phyloP scores from a whole-genome alignment of 2,113 vertebrate genomes.

The Galemys pyrenaicus region DNA sequence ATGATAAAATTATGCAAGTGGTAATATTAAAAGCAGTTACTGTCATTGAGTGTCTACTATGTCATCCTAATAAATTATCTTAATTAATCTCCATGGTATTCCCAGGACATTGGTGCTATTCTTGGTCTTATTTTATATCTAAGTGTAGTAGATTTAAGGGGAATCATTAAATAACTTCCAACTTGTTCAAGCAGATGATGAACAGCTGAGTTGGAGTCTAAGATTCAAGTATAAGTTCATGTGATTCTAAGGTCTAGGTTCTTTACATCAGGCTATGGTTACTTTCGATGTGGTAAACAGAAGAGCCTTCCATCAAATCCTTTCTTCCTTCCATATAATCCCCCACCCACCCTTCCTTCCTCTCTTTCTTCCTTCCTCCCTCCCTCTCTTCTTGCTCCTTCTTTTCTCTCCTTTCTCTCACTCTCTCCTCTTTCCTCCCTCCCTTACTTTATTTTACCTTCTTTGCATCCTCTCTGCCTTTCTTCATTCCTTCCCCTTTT shows the following conservation, averaged over 20 bases:
- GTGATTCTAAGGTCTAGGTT: neutral
- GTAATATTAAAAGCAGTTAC: neutral
- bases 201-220: neutral
- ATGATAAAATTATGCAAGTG: neutral
- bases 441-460: too few relatives aligned
- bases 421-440: accelerated
- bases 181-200: neutral
- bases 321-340: too few relatives aligned
- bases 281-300: neutral
- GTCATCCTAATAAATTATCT: neutral
- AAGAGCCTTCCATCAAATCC: neutral
- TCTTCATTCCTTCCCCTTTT: neutral
- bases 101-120: neutral
- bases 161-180: neutral
- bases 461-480: neutral
- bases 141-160: neutral
- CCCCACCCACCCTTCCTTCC: neutral
- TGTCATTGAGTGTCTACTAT: neutral
- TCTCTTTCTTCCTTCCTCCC: accelerated
- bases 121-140: neutral
- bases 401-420: neutral
- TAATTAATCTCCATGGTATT: neutral
- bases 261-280: neutral
- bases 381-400: neutral
- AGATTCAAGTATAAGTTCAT: neutral